These are phyloP conservation scores for Drosophila cracens DNA, from an alignment of 2,888 invertebrate species.

Conservation along the genomic window DNA sequence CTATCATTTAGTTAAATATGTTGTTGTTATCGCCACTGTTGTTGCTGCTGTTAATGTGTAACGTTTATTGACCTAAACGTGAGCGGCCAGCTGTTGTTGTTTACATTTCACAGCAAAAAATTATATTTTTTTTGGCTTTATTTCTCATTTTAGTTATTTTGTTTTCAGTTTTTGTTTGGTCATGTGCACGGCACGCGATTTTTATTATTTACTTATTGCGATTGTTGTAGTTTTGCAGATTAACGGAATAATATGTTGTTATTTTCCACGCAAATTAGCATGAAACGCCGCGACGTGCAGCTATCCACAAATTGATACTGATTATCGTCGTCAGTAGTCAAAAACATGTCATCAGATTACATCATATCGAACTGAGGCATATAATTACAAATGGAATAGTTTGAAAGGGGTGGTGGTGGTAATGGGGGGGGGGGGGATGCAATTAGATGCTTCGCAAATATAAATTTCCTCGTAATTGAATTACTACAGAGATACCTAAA, in stretches of 20 bases:
- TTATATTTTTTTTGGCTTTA: slow-evolving; percentile 14
- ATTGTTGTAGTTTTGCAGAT: slow-evolving; percentile 14
- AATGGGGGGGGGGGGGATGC: neutral
- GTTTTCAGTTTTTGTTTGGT: slow-evolving; percentile 32
- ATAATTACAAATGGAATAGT: slow-evolving; percentile 7
- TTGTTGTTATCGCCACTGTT: slow-evolving; percentile 27
- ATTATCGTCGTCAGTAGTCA: slow-evolving; percentile 25
- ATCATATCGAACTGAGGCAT: slow-evolving; percentile 16
- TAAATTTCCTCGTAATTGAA: slow-evolving; percentile 4
- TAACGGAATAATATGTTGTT: slow-evolving; percentile 30
- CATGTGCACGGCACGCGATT: slow-evolving; percentile 67
- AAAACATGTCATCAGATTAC: slow-evolving; percentile 36
- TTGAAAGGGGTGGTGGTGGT: neutral
- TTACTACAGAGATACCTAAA: neutral
- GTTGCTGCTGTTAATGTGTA: slow-evolving; percentile 45
- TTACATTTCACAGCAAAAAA: slow-evolving; percentile 29
- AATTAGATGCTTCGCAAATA: slow-evolving; percentile 2
- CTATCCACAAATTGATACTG: slow-evolving; percentile 36
- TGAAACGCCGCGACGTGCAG: slow-evolving; percentile 18
- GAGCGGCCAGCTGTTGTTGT: slow-evolving; percentile 8
- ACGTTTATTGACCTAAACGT: slow-evolving; percentile 74
- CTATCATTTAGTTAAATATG: slow-evolving; percentile 32
- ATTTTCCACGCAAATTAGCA: slow-evolving; percentile 29
- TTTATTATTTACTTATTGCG: slow-evolving; percentile 9
- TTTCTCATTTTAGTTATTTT: slow-evolving; percentile 21